Evolutionary conservation across 2,888 invertebrate genomes (phyloP).

Genomic region (Caenorhabditis zanzibari): DNA sequence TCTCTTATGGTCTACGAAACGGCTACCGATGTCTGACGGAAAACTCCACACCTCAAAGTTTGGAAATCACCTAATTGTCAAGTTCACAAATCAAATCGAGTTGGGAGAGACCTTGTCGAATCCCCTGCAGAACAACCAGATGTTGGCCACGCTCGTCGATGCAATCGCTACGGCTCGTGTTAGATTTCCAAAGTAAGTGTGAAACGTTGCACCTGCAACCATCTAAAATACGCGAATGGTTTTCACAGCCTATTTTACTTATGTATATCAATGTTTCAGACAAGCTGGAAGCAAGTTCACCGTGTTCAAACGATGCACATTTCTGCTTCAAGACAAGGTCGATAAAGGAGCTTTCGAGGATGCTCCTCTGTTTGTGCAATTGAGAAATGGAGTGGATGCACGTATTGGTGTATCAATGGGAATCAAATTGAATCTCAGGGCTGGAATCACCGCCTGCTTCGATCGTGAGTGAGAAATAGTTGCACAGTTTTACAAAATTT

Average conservation of each 20-base stretch:
- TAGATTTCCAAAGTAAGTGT: constrained; percentile 1
- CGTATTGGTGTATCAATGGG: constrained; percentile 29
- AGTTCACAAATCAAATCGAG: not conserved
- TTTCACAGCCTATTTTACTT: not conserved
- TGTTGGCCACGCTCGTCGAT: constrained; percentile 19
- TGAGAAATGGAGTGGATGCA: constrained; percentile 25
- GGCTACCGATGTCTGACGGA: not conserved
- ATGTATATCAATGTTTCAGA: not conserved
- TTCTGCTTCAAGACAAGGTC: not conserved
- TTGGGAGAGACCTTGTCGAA: constrained; percentile 83
- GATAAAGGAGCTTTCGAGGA: not conserved
- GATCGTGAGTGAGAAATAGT: constrained; percentile 14
- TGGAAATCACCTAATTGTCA: not conserved
- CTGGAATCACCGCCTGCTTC: constrained; percentile 40
- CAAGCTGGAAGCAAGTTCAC: not conserved
- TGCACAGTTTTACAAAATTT: no score
- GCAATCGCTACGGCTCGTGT: constrained; percentile 12
- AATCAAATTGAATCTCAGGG: constrained; percentile 23
- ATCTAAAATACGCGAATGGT: no score
- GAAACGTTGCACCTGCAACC: not conserved
- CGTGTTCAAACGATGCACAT: constrained; percentile 17
- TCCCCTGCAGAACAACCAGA: constrained; percentile 83
- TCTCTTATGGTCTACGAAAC: constrained; percentile 16
- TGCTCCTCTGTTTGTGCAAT: not conserved
- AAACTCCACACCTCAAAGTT: not conserved